These are phyloP conservation scores for Trichomycterus rosablanca DNA, from an alignment of 2,113 vertebrate genomes.

Conservation along the genomic window DNA sequence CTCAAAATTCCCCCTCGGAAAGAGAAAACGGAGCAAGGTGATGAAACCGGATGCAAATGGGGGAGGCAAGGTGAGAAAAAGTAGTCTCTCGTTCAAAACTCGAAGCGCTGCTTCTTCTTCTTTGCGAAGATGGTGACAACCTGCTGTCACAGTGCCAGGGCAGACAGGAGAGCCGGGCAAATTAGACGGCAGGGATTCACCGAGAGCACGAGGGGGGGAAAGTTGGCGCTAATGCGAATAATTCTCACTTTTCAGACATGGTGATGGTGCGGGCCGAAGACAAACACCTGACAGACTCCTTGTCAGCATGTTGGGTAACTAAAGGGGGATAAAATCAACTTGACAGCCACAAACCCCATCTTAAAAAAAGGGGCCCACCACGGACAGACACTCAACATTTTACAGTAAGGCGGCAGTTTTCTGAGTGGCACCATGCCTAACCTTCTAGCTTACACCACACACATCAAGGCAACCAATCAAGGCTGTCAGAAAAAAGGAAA, in stretches of 20 bases:
- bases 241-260: constrained; percentile 40
- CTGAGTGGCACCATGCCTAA: constrained; percentile 54
- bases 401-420: constrained; percentile 46
- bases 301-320: constrained; percentile 43
- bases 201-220: constrained; percentile 30
- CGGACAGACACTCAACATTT: constrained; percentile 42
- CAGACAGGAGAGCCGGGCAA: constrained; percentile 21
- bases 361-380: constrained; percentile 29
- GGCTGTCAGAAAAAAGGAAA: constrained; percentile 38
- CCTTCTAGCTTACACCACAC: constrained; percentile 54
- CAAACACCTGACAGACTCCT: constrained; percentile 46
- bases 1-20: constrained; percentile 57
- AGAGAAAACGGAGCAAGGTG: constrained; percentile 59
- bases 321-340: constrained; percentile 41
- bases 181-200: constrained; percentile 28
- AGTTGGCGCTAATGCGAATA: constrained; percentile 42
- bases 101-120: not conserved
- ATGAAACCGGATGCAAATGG: constrained; percentile 75
- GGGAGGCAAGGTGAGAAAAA: constrained; percentile 53
- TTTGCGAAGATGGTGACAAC: constrained; percentile 45
- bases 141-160: constrained; percentile 49
- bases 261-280: constrained; percentile 31
- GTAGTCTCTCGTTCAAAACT: constrained; percentile 29
- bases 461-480: constrained; percentile 55
- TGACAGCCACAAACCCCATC: constrained; percentile 42